These are phyloP conservation scores for Tangara arthus DNA, from an alignment of 2,797 vertebrate genomes.

Conservation along the genomic window DNA sequence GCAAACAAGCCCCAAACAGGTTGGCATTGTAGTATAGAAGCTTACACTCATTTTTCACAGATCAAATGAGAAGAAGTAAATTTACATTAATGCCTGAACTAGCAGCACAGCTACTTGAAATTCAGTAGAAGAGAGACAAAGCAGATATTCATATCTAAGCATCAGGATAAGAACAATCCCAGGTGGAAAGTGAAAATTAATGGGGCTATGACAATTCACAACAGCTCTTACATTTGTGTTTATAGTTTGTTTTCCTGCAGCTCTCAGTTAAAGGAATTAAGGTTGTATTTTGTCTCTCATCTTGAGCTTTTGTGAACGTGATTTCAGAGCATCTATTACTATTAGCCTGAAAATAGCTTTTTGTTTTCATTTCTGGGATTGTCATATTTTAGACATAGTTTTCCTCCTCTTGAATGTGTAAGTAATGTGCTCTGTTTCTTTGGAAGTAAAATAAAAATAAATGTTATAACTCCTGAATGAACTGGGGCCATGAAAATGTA, in stretches of 20 bases:
- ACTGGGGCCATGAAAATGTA: background rate
- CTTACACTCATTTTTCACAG: slow-evolving; percentile 7
- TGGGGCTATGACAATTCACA: background rate
- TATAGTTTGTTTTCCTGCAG: slow-evolving; percentile 5
- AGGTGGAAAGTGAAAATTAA: slow-evolving; percentile 31
- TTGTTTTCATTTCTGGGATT: background rate
- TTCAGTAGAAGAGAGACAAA: slow-evolving; percentile 5
- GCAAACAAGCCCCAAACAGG: background rate
- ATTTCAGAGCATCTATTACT: background rate
- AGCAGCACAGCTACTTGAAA: slow-evolving; percentile 6
- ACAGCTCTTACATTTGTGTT: slow-evolving; percentile 3
- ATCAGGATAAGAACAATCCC: background rate
- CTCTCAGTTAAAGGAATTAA: slow-evolving; percentile 20
- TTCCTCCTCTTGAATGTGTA: background rate
- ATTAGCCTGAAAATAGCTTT: background rate
- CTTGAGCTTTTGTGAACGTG: background rate
- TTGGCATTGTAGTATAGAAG: background rate
- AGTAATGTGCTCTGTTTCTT: background rate
- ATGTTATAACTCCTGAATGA: background rate
- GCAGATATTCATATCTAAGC: background rate
- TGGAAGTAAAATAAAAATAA: background rate
- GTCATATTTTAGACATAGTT: background rate
- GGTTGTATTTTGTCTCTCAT: background rate
- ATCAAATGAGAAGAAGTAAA: slow-evolving; percentile 31
- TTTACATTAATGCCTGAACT: slow-evolving; percentile 24